phyloP scores from a whole-genome alignment of 2,888 invertebrate genomes.

The Tridacna crocea region DNA sequence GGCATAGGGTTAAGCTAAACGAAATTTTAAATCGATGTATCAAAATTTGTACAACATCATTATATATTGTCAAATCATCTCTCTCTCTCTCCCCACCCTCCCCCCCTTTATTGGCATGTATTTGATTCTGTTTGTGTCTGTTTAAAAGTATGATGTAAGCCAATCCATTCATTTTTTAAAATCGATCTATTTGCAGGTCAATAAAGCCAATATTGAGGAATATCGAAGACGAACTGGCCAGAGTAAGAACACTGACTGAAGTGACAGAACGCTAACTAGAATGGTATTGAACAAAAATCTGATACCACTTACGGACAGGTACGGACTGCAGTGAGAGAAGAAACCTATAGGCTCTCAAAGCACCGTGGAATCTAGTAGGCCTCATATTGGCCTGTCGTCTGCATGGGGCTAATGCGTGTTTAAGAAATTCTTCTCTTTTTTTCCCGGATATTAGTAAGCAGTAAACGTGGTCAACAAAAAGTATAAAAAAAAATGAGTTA shows the following conservation, averaged over 20 bases:
- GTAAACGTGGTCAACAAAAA: constrained; percentile 45
- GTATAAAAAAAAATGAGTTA: constrained; percentile 52
- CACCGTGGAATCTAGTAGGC: not conserved
- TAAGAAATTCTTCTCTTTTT: constrained; percentile 27
- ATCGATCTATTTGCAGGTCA: not conserved
- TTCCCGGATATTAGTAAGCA: constrained; percentile 37
- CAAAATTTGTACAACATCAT: too few species aligned
- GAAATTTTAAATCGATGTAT: too few species aligned
- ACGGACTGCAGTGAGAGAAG: constrained; percentile 25
- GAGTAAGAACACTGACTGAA: not conserved
- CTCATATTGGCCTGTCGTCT: constrained; percentile 7
- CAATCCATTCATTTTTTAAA: too few species aligned
- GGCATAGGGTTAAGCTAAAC: too few species aligned
- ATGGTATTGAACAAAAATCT: constrained; percentile 53
- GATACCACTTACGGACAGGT: constrained; percentile 43
- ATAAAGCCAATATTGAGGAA: not conserved
- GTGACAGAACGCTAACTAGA: constrained; percentile 30
- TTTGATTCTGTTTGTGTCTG: too few species aligned
- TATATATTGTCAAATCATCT: too few species aligned
- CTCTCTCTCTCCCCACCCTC: too few species aligned
- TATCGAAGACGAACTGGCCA: not conserved
- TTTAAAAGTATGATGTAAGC: too few species aligned
- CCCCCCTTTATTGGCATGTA: too few species aligned
- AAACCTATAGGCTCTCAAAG: constrained; percentile 11
- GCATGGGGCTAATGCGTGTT: constrained; percentile 28